Conservation (phyloP, 1,140 invertebrate species). For the Drosophila pallidifrons region DNA sequence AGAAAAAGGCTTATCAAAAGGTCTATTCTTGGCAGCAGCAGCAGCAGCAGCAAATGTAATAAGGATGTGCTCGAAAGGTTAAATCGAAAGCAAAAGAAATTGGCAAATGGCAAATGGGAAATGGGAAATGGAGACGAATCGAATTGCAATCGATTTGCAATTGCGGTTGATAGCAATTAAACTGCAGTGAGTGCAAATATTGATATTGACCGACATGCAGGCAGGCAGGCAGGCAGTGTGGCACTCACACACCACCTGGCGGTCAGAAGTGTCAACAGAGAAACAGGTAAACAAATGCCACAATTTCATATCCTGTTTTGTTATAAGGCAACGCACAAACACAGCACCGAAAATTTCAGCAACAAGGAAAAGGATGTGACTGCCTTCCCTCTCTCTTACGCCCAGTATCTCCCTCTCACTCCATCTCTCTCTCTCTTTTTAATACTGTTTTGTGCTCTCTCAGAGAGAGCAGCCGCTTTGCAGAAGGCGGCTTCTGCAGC, state of each 20-base stretch:
- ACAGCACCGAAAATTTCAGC: constrained; percentile 19
- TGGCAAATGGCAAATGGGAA: neutral
- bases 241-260: constrained; percentile 61
- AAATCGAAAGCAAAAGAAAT: no score
- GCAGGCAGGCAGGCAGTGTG: neutral
- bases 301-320: constrained; percentile 55
- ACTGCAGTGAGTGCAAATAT: constrained; percentile 29
- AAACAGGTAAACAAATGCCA: constrained; percentile 59
- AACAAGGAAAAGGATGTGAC: constrained; percentile 24
- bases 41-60: constrained; percentile 13
- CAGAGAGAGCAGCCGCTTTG: constrained; percentile 31
- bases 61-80: constrained; percentile 27
- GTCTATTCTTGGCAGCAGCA: constrained; percentile 15
- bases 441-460: no score
- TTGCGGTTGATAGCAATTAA: constrained; percentile 45
- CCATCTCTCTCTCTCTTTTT: neutral
- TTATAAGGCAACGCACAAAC: constrained; percentile 38
- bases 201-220: neutral
- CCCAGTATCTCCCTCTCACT: neutral
- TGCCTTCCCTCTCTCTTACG: constrained; percentile 4
- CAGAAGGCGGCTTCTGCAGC: constrained; percentile 48
- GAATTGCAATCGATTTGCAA: constrained; percentile 27
- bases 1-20: neutral
- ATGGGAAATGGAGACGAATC: constrained; percentile 18
- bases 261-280: constrained; percentile 45